Evolutionary conservation across 2,113 vertebrate species (phyloP).

Genomic region (Tringa solitaria): DNA sequence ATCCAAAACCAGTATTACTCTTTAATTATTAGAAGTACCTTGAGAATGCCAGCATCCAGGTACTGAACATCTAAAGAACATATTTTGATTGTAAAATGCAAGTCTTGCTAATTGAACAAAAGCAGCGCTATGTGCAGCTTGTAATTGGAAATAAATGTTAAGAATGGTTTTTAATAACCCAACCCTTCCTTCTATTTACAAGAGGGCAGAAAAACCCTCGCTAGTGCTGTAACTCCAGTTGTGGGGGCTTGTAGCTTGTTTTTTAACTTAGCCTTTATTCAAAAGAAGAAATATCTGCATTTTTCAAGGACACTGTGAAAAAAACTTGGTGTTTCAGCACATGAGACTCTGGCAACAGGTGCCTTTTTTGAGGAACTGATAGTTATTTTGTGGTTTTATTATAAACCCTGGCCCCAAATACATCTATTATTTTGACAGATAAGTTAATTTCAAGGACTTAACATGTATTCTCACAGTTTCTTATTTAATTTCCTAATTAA

Average conservation of each 20-base stretch:
- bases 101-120: background rate
- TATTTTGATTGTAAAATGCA: background rate
- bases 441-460: background rate
- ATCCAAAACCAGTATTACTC: background rate
- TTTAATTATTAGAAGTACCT: background rate
- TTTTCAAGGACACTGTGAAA: background rate
- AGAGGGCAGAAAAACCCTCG: accelerated
- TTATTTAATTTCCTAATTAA: background rate
- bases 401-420: background rate
- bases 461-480: background rate
- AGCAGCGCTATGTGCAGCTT: background rate
- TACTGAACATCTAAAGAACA: background rate
- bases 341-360: background rate
- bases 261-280: background rate
- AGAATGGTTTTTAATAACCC: background rate
- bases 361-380: background rate
- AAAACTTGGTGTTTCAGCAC: background rate
- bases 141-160: background rate
- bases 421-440: background rate
- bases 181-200: background rate
- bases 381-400: background rate
- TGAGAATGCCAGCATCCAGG: background rate
- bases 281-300: background rate
- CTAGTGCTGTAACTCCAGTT: background rate
- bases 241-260: background rate